These are phyloP conservation scores for Botia almorhae DNA, from an alignment of 2,797 vertebrate genomes.

Conservation along the genomic window DNA sequence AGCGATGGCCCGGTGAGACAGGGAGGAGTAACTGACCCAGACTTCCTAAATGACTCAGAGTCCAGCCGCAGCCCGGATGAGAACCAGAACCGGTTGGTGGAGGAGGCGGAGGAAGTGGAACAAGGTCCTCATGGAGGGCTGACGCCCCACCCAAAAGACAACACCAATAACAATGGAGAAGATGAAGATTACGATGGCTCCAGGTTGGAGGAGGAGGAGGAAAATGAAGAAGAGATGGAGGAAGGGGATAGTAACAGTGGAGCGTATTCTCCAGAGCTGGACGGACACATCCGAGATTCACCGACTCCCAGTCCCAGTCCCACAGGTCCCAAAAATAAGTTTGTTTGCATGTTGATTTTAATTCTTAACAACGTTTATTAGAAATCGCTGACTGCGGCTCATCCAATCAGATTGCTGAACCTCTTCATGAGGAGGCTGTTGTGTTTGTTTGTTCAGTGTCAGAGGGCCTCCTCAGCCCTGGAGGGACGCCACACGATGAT, in stretches of 20 bases:
- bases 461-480: slow-evolving; percentile 57
- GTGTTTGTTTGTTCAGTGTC: slow-evolving; percentile 41
- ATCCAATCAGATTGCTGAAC: neutral
- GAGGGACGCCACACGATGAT: slow-evolving; percentile 25
- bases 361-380: no score
- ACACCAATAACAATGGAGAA: slow-evolving; percentile 39
- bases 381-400: neutral
- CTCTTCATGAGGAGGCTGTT: neutral
- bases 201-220: slow-evolving; percentile 48
- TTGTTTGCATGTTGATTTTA: no score
- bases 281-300: slow-evolving; percentile 42
- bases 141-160: slow-evolving; percentile 24
- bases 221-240: slow-evolving; percentile 36
- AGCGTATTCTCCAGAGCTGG: slow-evolving; percentile 45
- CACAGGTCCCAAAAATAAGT: slow-evolving; percentile 47
- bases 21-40: neutral
- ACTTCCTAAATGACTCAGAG: slow-evolving; percentile 28
- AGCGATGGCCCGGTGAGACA: slow-evolving; percentile 47
- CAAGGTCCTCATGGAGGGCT: slow-evolving; percentile 34
- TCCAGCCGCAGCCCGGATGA: slow-evolving; percentile 30
- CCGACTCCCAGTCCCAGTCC: slow-evolving; percentile 45
- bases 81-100: slow-evolving; percentile 56
- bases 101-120: slow-evolving; percentile 53
- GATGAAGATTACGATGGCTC: slow-evolving; percentile 52
- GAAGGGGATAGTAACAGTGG: slow-evolving; percentile 49